Base-by-base conservation (phyloP, 2,888 invertebrate species). In the Noctua pronuba region DNA sequence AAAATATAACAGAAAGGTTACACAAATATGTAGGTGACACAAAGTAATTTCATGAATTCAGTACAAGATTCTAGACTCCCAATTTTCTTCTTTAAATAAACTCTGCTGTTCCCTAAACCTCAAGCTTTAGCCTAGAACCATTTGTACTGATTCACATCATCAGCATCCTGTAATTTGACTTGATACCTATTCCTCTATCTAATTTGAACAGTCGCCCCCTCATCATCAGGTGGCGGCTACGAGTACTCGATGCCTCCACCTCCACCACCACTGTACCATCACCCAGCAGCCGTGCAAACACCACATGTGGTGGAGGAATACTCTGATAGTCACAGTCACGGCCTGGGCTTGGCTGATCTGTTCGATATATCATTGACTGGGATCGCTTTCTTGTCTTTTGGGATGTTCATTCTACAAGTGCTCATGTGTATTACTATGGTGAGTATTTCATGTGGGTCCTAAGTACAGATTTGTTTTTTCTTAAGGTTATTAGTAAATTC, bases 331-430 rank as follows among this genome's bases (percentile, higher is more conserved):
- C 97, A 97, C 77, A 94, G 95, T 71, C 96, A 97, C 81, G 97
- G 98, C 16, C 96, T 98, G 38, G 97, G 97, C 0, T 92, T 98
- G 41, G 97, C 97, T 18, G 98, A 98, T 88, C 97, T 98, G 60
- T 98, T 98, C 88, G 98, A 98, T 81, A 97, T 98, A 80, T 98
- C 98, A 0, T 95, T 98, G 41, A 98, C 98, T 0, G 98, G 98
- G 0, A 96, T 98, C 58, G 98, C 98, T 0, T 98, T 98, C 90
- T 93, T 98, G 18, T 98, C 98, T 0, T 98, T 98, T 89, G 98
- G 98, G 49, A 97, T 98, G 96, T 98, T 98, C 88, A 96, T 98
- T 24, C 96, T 98, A 67, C 98, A 98, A 92, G 97, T 98, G 24
- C 96, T 98, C 16, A 98, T 98, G 98, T 98, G 98, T 90, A 97